These are phyloP conservation scores for Cynoglossus semilaevis DNA, from an alignment of 2,113 vertebrate genomes.

Conservation along the genomic window DNA sequence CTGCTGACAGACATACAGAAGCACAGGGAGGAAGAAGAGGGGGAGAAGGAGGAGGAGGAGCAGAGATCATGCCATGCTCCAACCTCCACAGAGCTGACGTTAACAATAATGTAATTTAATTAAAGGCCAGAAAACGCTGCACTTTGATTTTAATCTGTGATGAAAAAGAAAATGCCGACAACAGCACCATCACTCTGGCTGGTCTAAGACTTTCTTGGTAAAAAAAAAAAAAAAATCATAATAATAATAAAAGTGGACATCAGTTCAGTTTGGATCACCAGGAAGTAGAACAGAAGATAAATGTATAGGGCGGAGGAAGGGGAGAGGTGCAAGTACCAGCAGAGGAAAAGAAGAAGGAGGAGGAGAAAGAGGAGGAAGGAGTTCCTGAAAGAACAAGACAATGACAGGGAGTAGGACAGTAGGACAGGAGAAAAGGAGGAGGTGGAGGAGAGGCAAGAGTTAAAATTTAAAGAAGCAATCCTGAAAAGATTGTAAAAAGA, in stretches of 20 bases:
- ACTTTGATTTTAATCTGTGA: constrained; percentile 76
- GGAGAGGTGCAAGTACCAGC: constrained; percentile 73
- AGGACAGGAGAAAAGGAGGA: too few relatives aligned
- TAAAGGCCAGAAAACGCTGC: constrained; percentile 58
- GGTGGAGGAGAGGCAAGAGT: too few relatives aligned
- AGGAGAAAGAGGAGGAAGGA: too few relatives aligned
- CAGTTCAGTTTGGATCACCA: constrained; percentile 63
- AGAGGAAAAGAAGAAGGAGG: too few relatives aligned
- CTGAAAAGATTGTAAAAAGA: too few relatives aligned
- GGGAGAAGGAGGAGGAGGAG: constrained; percentile 46
- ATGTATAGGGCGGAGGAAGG: not conserved
- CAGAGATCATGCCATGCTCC: constrained; percentile 52
- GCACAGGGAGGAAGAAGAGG: constrained; percentile 25
- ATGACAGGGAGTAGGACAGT: too few relatives aligned
- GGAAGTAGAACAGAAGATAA: not conserved
- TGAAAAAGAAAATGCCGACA: constrained; percentile 55
- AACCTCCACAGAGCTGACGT: constrained; percentile 70
- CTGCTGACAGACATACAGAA: constrained; percentile 3
- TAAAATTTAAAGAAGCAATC: too few relatives aligned
- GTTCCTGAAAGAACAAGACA: not conserved
- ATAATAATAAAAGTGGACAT: constrained; percentile 56
- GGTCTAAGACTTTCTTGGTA: constrained; percentile 54
- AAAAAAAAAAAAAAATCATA: not conserved
- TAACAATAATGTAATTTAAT: constrained; percentile 83
- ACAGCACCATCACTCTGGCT: constrained; percentile 29